phyloP scores from a whole-genome alignment of 2,888 invertebrate genomes.

The Apocheima hispidaria region DNA sequence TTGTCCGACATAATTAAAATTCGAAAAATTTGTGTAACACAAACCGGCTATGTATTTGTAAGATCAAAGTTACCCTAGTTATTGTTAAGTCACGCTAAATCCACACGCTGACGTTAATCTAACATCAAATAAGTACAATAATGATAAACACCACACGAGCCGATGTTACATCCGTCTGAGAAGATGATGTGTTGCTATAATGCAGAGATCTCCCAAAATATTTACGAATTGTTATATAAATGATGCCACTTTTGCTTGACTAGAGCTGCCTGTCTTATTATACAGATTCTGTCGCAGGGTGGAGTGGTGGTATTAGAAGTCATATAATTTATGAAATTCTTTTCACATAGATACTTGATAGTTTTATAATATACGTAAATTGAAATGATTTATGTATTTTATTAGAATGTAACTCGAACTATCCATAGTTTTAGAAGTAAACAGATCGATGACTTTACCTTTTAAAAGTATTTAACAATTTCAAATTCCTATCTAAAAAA shows the following conservation, averaged over 20 bases:
- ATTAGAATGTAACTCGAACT: no score
- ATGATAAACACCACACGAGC: constrained; percentile 41
- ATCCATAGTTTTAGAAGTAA: neutral
- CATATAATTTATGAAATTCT: no score
- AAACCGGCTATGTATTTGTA: constrained; percentile 10
- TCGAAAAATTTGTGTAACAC: constrained; percentile 1
- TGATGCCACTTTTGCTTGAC: neutral
- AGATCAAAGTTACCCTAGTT: constrained; percentile 7
- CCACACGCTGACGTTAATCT: constrained; percentile 40
- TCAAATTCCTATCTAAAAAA: neutral
- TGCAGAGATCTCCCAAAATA: neutral
- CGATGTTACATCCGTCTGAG: constrained; percentile 14
- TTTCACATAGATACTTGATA: no score
- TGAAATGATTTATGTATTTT: no score
- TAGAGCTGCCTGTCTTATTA: neutral
- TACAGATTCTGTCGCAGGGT: neutral
- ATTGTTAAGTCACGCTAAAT: constrained; percentile 15
- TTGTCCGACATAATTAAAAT: neutral
- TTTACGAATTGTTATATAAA: neutral
- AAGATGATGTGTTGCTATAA: constrained; percentile 14
- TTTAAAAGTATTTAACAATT: neutral
- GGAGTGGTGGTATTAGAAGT: no score
- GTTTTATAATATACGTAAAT: no score
- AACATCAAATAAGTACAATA: constrained; percentile 42
- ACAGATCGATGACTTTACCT: constrained; percentile 11